Evolutionary conservation across 92 coral and sea anemone genomes (phyloP), one percentile per base, ranked within the genome.

Genomic region (Paragorgia papillata): DNA sequence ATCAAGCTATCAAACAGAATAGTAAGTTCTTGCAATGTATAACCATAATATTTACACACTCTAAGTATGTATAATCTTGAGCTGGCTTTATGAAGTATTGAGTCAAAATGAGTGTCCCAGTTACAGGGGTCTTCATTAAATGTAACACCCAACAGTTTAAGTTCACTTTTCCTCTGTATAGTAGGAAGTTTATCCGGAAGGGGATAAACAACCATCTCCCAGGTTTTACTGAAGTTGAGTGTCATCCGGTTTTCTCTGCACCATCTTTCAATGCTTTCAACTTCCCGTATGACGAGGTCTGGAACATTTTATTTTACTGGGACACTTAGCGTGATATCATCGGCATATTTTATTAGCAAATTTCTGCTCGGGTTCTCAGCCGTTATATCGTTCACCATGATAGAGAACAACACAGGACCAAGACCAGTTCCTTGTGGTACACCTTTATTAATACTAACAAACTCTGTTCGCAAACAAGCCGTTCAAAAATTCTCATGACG

Each of bases 401-500:
- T 7, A 7, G 55, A 75, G 46, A 75, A 65, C 28, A 77, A 26
- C 24, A 62, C 21, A 8, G 82, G 82, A 9, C 82, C 82, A 13
- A 77, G 22, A 20, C 63, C 82, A 13, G 77, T 65, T 18, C 82
- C 82, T 31, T 77, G 82, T 20, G 82, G 82, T 29, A 77, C 82
- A 37, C 82, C 82, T 44, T 55, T 77, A 51, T 77, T 77, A 29
- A 77, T 77, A 25, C 41, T 22, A 21, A 77, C 82, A 21, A 15
- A 66, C 48, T 66, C 68, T 28, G 68, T 62, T 18, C 5, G 43
- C 43, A 55, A 1, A 85, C 81, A 33, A 85, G 57, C 53, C 69
- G 30, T 66, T 86, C 89, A 82, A 86, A 86, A 15, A 73, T 2
- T 65, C 88, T 83, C 81, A 71, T 64, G 9, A 83, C 79, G 66